These are phyloP conservation scores for Megaceryle alcyon DNA, from an alignment of 2,797 vertebrate species.

Conservation along the genomic window DNA sequence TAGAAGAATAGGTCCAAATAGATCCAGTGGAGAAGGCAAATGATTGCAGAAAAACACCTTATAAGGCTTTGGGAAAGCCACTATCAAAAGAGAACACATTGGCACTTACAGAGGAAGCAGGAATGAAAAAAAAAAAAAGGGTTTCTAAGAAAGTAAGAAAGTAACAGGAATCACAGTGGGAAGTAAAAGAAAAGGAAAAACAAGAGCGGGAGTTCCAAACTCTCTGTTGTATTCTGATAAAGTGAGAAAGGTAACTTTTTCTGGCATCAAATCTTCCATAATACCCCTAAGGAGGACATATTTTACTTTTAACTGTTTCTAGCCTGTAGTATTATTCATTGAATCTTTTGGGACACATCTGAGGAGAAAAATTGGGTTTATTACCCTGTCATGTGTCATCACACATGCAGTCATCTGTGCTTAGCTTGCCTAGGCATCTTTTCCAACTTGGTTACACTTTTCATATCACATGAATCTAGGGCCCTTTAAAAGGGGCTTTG, in stretches of 20 bases:
- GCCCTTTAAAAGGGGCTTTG: background rate
- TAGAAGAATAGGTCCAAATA: background rate
- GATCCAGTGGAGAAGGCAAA: background rate
- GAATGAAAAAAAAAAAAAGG: background rate
- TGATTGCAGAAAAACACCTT: background rate
- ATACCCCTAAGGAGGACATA: background rate
- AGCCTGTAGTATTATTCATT: background rate
- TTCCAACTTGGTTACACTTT: background rate
- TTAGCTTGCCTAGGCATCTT: background rate
- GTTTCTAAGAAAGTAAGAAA: background rate
- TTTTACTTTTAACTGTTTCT: background rate
- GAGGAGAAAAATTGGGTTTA: background rate
- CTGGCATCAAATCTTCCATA: background rate
- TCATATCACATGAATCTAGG: background rate
- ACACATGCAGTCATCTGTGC: background rate
- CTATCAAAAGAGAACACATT: background rate
- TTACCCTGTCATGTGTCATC: background rate
- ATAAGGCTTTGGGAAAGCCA: background rate
- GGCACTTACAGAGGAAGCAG: background rate
- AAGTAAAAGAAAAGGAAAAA: background rate
- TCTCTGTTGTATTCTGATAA: background rate
- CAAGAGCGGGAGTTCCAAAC: background rate
- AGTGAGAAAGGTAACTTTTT: background rate
- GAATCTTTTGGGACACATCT: background rate
- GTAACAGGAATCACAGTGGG: rapidly evolving